Evolutionary conservation across 2,888 invertebrate species (phyloP).

Genomic region (Cynaeus angustus): DNA sequence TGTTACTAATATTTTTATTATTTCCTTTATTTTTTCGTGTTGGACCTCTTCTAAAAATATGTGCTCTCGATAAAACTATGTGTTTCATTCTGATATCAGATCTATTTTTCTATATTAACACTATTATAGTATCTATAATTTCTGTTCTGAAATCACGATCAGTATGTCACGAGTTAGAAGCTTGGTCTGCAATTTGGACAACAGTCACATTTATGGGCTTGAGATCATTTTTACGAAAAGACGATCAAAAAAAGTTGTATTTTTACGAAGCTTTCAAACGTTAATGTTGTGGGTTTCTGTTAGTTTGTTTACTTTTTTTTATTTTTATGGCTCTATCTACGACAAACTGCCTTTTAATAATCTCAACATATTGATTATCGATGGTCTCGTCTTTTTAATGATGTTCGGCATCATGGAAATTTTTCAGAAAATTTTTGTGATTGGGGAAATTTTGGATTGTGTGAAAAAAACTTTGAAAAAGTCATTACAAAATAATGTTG

Average conservation of each 20-base stretch:
- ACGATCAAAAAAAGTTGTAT: background rate
- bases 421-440: constrained; percentile 8
- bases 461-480: constrained; percentile 2
- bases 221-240: background rate
- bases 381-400: background rate
- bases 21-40: background rate
- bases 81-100: background rate
- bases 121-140: background rate
- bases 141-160: background rate
- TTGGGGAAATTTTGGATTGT: constrained; percentile 1
- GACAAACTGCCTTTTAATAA: background rate
- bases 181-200: background rate
- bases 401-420: background rate
- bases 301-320: background rate
- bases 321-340: background rate
- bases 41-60: background rate
- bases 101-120: background rate
- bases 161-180: background rate
- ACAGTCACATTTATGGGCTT: background rate
- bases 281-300: background rate
- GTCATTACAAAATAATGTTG: background rate
- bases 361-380: background rate
- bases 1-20: background rate
- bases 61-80: background rate
- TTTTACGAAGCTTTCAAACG: background rate